Evolutionary conservation across 2,888 invertebrate genomes (phyloP), one percentile per base, ranked within the genome.

Genomic region (Orthosia gothica): DNA sequence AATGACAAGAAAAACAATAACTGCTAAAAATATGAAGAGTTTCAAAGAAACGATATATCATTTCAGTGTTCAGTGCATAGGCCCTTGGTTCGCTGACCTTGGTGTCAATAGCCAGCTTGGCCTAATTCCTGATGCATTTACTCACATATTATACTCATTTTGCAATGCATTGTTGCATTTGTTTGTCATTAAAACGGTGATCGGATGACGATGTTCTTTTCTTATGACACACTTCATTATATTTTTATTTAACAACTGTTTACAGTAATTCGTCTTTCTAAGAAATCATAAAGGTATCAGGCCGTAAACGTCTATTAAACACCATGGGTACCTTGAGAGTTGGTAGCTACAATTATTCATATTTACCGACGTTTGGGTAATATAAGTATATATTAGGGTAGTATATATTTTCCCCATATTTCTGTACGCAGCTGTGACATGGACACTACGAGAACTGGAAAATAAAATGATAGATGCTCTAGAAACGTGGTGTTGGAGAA

Each of bases 21-120:
- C 66, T 61, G 77, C 82, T 79, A 77, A 82, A 86, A 87, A 84
- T 81, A 86, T 74, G 63, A 73, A 72, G 74, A 76, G 65, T 76
- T 82, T 85, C 85, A 79, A 75, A 80, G 86, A 81, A 86, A 58
- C 71, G 69, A 85, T 86, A 85, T 49, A 85, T 86, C 87, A 87
- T 79, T 72, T 62, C 68, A 54, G 82, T 81, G 76, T 72, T 62
- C 68, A 54, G 82, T 81, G 72, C 82, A 76, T 84, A 82, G 84
- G 61, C 76, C 82, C 67, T 74, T 32, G 62, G 65, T 66, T 82
- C 76, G 50, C 20, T 70, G 85, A 45, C 79, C 81, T 68, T 57
- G 49, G 58, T 80, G 85, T 87, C 87, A 84, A 65, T 75, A 76
- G 54, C 76, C 82, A 50, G 65, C 2, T 18, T 82, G 82, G 59